Base-by-base conservation (phyloP, 1,140 invertebrate species). In the Heliconius eleuchia region DNA sequence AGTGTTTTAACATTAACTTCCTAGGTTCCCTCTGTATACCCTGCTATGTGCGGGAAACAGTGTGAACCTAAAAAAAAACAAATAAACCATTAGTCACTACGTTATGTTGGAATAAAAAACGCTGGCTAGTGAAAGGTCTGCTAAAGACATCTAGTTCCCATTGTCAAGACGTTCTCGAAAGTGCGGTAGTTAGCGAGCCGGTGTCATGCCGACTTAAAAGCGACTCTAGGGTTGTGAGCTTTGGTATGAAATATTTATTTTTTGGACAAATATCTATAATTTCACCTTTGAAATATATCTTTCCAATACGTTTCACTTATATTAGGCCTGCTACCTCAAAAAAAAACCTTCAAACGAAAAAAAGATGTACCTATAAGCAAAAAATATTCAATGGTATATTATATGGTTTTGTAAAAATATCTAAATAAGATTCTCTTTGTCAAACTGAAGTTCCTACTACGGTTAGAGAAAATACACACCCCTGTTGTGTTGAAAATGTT, bases 141-240 rank as follows among this genome's bases (percentile, higher is more conserved):
- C 76, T 77, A 77, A 77, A 77, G 70, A 77, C 70, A 70, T 77
- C 76, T 77, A 72, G 70, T 46, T 78, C 52, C 79, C 76, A 71
- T 77, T 81, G 73, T 78, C 73, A 81, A 39, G 76, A 60, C 60
- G 72, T 73, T 80, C 80, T 80, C 75, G 80, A 80, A 80, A 78
- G 80, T 78, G 77, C 66, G 75, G 81, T 77, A 80, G 78, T 80
- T 82, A 80, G 74, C 81, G 81, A 73, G 73, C 77, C 71, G 60
- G 71, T 82, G 77, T 82, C 77, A 79, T 82, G 74, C 79, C 79
- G 80, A 79, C 79, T 79, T 82, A 82, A 74, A 76, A 79, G 37
- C 30, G 77, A 66, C 27, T 66, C 60, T 66, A 66, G 60, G 60
- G 60, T 66, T 66, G 60, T 27, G n/a, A 66, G 60, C 23, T 66